Base-by-base conservation (phyloP, 1,140 invertebrate species). In the Pogonus chalceus region DNA sequence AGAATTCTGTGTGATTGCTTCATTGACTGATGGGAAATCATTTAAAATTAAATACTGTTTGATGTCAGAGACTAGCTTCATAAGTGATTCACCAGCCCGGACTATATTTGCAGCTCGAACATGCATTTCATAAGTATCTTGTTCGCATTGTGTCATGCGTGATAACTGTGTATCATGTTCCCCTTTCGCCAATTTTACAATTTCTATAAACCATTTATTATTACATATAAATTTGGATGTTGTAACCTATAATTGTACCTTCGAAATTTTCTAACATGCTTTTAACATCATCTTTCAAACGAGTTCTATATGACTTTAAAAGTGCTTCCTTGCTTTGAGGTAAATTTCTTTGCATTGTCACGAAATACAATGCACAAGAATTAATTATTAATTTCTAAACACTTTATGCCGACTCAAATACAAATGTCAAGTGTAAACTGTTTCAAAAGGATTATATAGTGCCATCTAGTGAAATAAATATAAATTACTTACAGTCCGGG, bases 261-360 rank as follows among this genome's bases (percentile, higher is more conserved):
- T 89, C 85, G 74, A 94, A 97, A 72, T 97, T 97, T 70, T 96
- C 93, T 24, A 95, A 69, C 89, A 98, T 96, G 51, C 92, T 93
- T 73, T 92, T 93, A 0, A 96, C 87, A 74, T 96, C 92, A 71
- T 96, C 92, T 75, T 96, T 96, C 12, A 97, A 72, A 51, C 92
- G 74, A 12, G 90, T 92, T 46, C 88, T 89, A 66, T 96, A 97
- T 0, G 90, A 93, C 74, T 96, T 95, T 2, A 97, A 71, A 22
- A 96, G 72, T 16, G 92, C 93, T 74, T 96, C 93, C 76, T 96
- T 95, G 53, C 88, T 93, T 71, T 94, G 91, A 0, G 92, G 87
- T 56, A 92, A 71, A 55, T 78, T 76, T 64, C 87, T 72, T 61
- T 76, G 76, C 9, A 43, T 43, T 3, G 37, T 4, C 37, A 43